A percentile compares a stretch with the other conserved stretches of the same genome.
Evolutionary conservation across 2,113 vertebrate species (phyloP).

Genomic region (Platichthys flesus): DNA sequence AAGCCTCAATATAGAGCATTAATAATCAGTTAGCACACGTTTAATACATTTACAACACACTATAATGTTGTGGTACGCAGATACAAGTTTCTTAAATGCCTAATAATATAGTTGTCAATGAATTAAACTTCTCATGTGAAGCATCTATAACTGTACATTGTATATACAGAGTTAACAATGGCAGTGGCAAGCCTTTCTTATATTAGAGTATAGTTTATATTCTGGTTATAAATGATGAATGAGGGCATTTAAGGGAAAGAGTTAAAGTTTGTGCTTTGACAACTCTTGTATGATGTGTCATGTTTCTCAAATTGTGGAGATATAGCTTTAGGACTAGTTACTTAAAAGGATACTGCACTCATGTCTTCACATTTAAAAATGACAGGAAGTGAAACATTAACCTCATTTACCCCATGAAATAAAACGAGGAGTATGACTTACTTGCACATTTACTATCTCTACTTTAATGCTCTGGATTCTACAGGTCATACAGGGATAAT

Average conservation of each 20-base stretch:
- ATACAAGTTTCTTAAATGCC: not conserved
- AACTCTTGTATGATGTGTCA: not conserved
- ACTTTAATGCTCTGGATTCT: not conserved
- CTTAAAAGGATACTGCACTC: not conserved
- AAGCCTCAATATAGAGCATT: not conserved
- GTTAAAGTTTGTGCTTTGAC: not conserved
- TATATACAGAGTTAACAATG: not conserved
- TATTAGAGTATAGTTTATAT: not conserved
- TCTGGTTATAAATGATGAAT: not conserved
- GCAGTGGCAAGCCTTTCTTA: not conserved
- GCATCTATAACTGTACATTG: not conserved
- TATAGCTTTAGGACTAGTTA: not conserved
- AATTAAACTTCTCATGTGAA: not conserved
- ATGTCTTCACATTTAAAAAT: not conserved
- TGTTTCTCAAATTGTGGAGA: not conserved
- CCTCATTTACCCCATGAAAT: not conserved
- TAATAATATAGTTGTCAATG: not conserved
- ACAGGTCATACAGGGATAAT: not conserved
- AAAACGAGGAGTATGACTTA: not conserved
- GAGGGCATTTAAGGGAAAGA: not conserved
- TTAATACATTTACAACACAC: not conserved
- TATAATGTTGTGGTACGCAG: not conserved
- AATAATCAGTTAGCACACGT: not conserved
- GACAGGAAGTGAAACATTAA: conserved; percentile 2
- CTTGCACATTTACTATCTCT: not conserved